phyloP scores from a whole-genome alignment of 2,888 invertebrate genomes.

The Lycaena phlaeas region DNA sequence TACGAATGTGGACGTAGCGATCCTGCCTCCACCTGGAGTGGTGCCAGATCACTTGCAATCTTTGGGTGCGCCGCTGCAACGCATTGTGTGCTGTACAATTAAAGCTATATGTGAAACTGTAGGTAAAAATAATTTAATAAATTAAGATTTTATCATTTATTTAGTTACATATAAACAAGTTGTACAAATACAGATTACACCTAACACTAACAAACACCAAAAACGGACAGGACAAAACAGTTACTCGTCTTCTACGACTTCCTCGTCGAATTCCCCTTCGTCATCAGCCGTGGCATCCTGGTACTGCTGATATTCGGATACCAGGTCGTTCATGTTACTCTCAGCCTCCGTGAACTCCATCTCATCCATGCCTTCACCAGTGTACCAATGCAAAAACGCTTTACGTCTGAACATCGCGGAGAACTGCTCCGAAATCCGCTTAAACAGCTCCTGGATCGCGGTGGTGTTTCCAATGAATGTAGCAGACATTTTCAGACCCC shows the following conservation, averaged over 20 bases:
- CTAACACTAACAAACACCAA: not conserved
- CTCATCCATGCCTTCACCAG: conserved; percentile 96
- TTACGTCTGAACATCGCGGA: conserved; percentile 94
- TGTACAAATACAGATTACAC: not conserved
- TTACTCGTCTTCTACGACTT: conserved; percentile 48
- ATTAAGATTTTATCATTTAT: no score
- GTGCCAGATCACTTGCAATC: no score
- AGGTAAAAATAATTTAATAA: no score
- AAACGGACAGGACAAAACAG: not conserved
- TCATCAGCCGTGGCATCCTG: conserved; percentile 92
- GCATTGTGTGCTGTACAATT: no score
- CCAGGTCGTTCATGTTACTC: conserved; percentile 92
- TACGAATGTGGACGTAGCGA: no score
- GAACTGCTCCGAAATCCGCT: conserved; percentile 88
- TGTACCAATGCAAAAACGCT: conserved; percentile 97
- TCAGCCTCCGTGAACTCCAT: conserved; percentile 97
- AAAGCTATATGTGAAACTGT: no score
- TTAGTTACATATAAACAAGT: not conserved
- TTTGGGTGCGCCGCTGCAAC: no score
- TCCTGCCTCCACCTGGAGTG: no score
- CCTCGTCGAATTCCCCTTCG: conserved; percentile 85
- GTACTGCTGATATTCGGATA: conserved; percentile 93
- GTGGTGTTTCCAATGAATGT: conserved; percentile 91
- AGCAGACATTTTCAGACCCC: conserved; percentile 85
- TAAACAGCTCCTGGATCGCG: conserved; percentile 89